Evolutionary conservation across 2,888 invertebrate genomes (phyloP), one percentile per base, ranked within the genome.

Genomic region (Andricus curvator): DNA sequence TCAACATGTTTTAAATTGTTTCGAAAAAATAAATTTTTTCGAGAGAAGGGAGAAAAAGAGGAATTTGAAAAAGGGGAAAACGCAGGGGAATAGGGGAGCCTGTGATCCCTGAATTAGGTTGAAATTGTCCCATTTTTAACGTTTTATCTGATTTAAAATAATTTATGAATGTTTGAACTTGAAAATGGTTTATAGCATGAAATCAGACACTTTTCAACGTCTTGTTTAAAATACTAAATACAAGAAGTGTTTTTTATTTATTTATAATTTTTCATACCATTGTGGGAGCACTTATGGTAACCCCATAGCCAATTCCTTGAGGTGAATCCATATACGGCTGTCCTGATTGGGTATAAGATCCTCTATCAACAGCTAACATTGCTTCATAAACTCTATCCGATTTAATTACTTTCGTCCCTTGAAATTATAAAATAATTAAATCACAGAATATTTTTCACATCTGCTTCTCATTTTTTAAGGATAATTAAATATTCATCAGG

Each of bases 231-330:
- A 44, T 44, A 15, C 13, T 44, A 15, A 44, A 15, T 44, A 13
- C 44, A 44, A 9, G 3, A 41, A 11, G 41, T 41, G 41, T 41
- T 44, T 44, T n/a, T 56, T 9, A 56, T n/a, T 65, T 70, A 13
- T 70, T 29, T 60, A 56, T 56, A n/a, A 25, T 44, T 67, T 51
- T 33, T 5, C n/a, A 25, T 93, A 97, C 97, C 98, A 99, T 99
- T 92, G 99, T 98, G 17, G 99, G 99, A 56, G 99, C 99, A 93
- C 97, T 97, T 83, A 99, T 99, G 0, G 99, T 99, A 8, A 98
- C 99, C 41, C 97, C 97, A 92, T 95, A 98, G 70, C 99, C 99
- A 90, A 99, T 99, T 77, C 96, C 95, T 92, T 98, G 98, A 0
- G 99, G 99, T 15, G 97, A 95, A 93, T 99, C 99, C 92, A 96